Evolutionary conservation across 2,888 invertebrate species (phyloP).

Genomic region (Andrena chrysosceles): DNA sequence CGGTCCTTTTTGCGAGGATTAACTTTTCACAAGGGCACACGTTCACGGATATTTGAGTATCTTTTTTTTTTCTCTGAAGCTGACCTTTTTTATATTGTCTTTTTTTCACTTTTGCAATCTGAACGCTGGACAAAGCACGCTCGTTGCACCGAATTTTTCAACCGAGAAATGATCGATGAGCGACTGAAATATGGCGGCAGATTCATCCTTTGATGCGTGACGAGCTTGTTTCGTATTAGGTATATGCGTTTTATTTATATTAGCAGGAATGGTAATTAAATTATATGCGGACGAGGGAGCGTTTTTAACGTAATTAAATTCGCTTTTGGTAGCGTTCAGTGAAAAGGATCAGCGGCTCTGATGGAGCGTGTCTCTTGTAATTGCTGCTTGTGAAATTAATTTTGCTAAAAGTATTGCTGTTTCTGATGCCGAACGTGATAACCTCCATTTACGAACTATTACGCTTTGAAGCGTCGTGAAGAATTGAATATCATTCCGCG

Average conservation of each 20-base stretch:
- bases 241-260: background rate
- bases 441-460: too few species aligned
- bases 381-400: background rate
- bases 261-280: background rate
- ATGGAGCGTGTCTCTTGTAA: background rate
- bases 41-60: background rate
- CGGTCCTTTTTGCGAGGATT: background rate
- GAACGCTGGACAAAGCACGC: background rate
- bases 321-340: background rate
- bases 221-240: background rate
- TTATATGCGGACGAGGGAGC: background rate
- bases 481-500: too few species aligned
- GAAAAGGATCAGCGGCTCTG: background rate
- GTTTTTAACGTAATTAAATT: slow-evolving; percentile 1
- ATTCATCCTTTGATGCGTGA: background rate
- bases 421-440: too few species aligned
- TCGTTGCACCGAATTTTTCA: too few species aligned
- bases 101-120: background rate
- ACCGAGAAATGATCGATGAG: background rate
- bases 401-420: too few species aligned
- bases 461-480: too few species aligned
- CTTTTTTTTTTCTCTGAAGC: background rate
- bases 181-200: background rate
- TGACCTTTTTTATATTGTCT: too few species aligned
- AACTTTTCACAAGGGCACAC: background rate